Conservation (phyloP, 2,797 vertebrate species). For the Channallabes apus region DNA sequence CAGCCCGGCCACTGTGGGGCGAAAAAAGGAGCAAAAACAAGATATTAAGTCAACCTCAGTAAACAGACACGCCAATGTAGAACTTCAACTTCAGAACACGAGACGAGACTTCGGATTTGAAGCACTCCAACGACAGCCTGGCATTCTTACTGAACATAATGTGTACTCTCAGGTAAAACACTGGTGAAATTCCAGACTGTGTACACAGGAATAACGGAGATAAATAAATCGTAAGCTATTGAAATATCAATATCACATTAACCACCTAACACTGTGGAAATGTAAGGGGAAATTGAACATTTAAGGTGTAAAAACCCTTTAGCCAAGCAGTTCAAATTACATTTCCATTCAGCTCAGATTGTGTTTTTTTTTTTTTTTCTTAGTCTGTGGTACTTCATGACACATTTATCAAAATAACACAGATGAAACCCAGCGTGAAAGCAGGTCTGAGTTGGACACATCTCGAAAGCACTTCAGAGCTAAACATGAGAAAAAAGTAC, state of each 20-base stretch:
- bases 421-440: background rate
- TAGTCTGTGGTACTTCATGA: background rate
- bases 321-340: background rate
- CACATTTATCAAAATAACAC: background rate
- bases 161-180: background rate
- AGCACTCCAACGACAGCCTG: background rate
- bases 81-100: background rate
- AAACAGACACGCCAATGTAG: background rate
- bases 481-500: background rate
- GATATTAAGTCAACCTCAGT: background rate
- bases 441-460: background rate
- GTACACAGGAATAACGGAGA: too few relatives aligned
- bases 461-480: background rate
- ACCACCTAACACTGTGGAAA: background rate
- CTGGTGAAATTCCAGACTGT: too few relatives aligned
- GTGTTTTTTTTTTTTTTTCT: background rate
- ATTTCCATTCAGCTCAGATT: background rate
- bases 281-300: background rate
- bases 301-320: background rate
- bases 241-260: background rate
- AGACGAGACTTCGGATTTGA: background rate
- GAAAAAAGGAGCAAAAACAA: background rate
- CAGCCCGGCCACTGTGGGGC: conserved; percentile 66
- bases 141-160: background rate
- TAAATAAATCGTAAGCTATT: background rate